A percentile compares a stretch with the other conserved stretches of the same genome.
These are phyloP conservation scores for Coregonus sp. DNA, from an alignment of 2,797 vertebrate species.

Conservation along the genomic window DNA sequence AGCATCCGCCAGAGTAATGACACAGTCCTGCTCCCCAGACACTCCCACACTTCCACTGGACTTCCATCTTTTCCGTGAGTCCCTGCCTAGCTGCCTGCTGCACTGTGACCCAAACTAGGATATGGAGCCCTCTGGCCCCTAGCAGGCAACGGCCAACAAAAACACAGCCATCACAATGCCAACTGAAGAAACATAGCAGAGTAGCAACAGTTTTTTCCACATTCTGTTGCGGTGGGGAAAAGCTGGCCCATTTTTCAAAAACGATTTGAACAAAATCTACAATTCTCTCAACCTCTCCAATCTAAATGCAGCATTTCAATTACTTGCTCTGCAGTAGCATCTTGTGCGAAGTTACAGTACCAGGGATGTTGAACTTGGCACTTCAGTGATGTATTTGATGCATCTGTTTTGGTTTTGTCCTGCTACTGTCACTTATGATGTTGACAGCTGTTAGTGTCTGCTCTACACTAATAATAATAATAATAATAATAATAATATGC, in stretches of 20 bases:
- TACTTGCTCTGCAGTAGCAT: background rate
- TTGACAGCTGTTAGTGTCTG: background rate
- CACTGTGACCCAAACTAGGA: conserved; percentile 23
- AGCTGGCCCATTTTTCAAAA: background rate
- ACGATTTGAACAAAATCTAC: background rate
- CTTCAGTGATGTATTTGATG: background rate
- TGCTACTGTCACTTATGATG: background rate
- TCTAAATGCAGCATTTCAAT: background rate
- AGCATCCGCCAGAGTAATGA: conserved; percentile 35
- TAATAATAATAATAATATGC: too few species aligned
- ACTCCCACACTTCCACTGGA: conserved; percentile 40
- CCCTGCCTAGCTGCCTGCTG: conserved; percentile 16
- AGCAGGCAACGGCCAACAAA: conserved; percentile 58
- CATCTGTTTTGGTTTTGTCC: background rate
- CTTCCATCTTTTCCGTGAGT: conserved; percentile 51
- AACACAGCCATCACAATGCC: conserved; percentile 52
- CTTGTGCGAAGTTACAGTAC: background rate
- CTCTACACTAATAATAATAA: background rate
- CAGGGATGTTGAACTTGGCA: background rate
- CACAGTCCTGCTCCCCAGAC: conserved; percentile 51
- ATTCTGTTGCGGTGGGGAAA: conserved; percentile 47
- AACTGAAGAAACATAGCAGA: conserved; percentile 52
- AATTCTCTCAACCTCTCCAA: background rate
- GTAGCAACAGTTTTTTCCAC: conserved; percentile 41
- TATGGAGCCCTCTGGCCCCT: conserved; percentile 24